Evolutionary conservation across 2,797 vertebrate genomes (phyloP), one percentile per base, ranked within the genome.

Genomic region (Darevskia nairensis): DNA sequence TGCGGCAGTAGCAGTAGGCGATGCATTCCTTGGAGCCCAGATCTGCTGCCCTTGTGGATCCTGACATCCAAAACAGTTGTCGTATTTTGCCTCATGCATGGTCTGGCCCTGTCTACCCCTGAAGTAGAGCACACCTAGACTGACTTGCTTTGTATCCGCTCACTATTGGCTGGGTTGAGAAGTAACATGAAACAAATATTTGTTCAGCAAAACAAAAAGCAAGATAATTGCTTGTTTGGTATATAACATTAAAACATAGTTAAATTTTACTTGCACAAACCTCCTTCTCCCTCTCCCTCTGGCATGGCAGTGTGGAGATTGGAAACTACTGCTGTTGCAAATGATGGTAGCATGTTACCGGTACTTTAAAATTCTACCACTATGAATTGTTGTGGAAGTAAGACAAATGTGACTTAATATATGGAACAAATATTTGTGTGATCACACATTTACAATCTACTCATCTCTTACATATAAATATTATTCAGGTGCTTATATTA

Each of bases 1-100:
- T 55, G 50, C 1, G 4, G 13, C 50, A 55, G 50, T 55, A 55
- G 50, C 1, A 55, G 50, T 55, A 3, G 3, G 0, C 0, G 0
- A 55, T 55, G 50, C 50, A 55, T 55, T 55, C 50, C 50, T 50
- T 55, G 50, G 13, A 55, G 50, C 50, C 3, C 3, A 55, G 50
- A 55, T 55, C 50, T 55, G 50, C 50, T 55, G 50, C 50, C 13
- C 13, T 55, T 55, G 50, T 55, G 13, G 50, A 55, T 55, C 50
- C 50, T 55, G 50, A 55, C 50, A 55, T 3, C 50, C 13, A 0
- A 55, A 55, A 55, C 50, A 15, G 50, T 55, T 55, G 50, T 55
- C 50, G 4, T 3, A 55, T 55, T 4, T 55, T 55, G 50, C 50
- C 50, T 55, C 50, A 55, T 55, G 50, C 50, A 55, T 55, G 50